A percentile compares a stretch with the other conserved stretches of the same genome.
Evolutionary conservation across 2,888 invertebrate genomes (phyloP).

Genomic region (Cheilosia variabilis): DNA sequence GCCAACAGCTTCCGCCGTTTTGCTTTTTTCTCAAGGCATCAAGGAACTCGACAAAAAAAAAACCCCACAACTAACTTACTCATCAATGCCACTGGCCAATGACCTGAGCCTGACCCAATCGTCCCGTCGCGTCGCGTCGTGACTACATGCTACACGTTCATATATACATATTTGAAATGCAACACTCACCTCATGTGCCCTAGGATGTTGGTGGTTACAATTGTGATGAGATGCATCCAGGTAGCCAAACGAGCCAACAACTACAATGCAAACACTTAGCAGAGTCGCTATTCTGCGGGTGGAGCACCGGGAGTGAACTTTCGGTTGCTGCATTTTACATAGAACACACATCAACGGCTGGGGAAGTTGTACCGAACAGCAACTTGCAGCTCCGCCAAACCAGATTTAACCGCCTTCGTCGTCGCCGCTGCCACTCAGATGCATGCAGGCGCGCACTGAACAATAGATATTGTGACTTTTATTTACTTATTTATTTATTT

Average conservation of each 20-base stretch:
- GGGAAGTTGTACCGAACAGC: constrained; percentile 31
- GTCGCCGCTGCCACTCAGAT: constrained; percentile 43
- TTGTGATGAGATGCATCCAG: constrained; percentile 80
- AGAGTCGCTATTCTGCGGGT: constrained; percentile 38
- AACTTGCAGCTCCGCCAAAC: constrained; percentile 54
- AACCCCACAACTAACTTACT: background rate
- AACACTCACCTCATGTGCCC: constrained; percentile 86
- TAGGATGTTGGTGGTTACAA: constrained; percentile 88
- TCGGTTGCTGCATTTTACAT: constrained; percentile 66
- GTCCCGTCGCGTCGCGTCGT: constrained; percentile 1
- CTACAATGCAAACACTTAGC: constrained; percentile 38
- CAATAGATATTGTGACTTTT: constrained; percentile 38
- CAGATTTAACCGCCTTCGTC: constrained; percentile 68
- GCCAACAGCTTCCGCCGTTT: constrained; percentile 32
- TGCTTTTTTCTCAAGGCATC: constrained; percentile 26
- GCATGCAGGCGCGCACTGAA: constrained; percentile 58
- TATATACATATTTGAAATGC: background rate
- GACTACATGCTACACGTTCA: constrained; percentile 27
- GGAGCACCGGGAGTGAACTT: constrained; percentile 46
- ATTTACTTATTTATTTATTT: constrained; percentile 21
- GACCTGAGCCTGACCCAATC: constrained; percentile 62
- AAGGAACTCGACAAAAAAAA: constrained; percentile 33
- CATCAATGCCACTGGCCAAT: constrained; percentile 52
- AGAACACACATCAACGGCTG: constrained; percentile 43
- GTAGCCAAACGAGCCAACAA: constrained; percentile 50